Evolutionary conservation across 2,113 vertebrate genomes (phyloP).

Genomic region (Hippocampus guttulatus): DNA sequence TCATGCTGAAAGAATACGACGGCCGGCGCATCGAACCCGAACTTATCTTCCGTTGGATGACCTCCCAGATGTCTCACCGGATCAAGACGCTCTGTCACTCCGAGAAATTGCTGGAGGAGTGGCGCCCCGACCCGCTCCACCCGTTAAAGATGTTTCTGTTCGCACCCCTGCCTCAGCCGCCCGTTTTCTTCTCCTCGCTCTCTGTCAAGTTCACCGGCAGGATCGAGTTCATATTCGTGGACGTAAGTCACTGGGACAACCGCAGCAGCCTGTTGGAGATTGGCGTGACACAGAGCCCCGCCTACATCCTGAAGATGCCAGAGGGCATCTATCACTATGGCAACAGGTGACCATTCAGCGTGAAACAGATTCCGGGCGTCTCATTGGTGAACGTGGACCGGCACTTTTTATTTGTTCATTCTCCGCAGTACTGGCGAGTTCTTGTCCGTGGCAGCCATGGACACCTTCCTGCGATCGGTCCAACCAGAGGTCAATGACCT

Average conservation of each 20-base stretch:
- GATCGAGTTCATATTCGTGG: conserved; percentile 97
- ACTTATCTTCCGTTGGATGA: conserved; percentile 97
- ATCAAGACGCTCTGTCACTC: conserved; percentile 86
- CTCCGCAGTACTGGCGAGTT: conserved; percentile 81
- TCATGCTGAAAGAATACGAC: conserved; percentile 92
- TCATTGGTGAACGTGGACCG: too few relatives aligned
- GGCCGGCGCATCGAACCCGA: conserved; percentile 82
- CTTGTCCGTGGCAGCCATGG: conserved; percentile 90
- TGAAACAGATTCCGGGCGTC: background rate
- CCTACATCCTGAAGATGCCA: conserved; percentile 92
- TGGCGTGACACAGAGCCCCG: conserved; percentile 81
- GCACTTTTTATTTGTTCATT: background rate
- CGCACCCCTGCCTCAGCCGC: conserved; percentile 86
- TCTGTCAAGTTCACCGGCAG: conserved; percentile 97
- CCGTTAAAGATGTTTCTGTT: conserved; percentile 93
- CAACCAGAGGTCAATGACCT: conserved; percentile 97
- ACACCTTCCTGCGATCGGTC: conserved; percentile 89
- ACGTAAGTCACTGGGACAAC: conserved; percentile 86
- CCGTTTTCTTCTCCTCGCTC: conserved; percentile 91
- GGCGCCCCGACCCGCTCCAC: conserved; percentile 81
- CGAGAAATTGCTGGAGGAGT: conserved; percentile 82
- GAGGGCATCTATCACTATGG: conserved; percentile 95
- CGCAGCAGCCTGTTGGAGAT: conserved; percentile 83
- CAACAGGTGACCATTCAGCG: conserved; percentile 67
- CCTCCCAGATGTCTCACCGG: conserved; percentile 86